phyloP scores from a whole-genome alignment of 1,140 invertebrate species.

The Drosophila novamexicana region DNA sequence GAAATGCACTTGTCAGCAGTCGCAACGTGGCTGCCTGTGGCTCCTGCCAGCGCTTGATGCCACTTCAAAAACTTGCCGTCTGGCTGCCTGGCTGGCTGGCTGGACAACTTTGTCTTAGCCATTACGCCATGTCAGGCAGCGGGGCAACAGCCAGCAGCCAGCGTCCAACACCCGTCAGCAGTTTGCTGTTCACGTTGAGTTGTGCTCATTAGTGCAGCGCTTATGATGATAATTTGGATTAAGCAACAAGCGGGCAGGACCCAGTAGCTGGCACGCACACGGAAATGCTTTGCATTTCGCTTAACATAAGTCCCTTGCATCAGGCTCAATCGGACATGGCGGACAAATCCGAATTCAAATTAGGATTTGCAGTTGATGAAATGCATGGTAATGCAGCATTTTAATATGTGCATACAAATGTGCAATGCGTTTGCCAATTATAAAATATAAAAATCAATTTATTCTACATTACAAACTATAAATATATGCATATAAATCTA shows the following conservation, averaged over 20 bases:
- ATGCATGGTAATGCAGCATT: not conserved
- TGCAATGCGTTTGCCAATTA: slow-evolving; percentile 1
- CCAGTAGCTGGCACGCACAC: not conserved
- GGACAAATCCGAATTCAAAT: not conserved
- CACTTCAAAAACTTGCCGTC: slow-evolving; percentile 29
- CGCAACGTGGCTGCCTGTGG: not conserved
- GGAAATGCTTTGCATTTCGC: slow-evolving; percentile 2
- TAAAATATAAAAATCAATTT: slow-evolving; percentile 3
- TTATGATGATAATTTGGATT: slow-evolving; percentile 75
- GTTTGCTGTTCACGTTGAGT: slow-evolving; percentile 42
- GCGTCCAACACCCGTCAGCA: slow-evolving; percentile 13
- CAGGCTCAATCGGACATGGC: not conserved
- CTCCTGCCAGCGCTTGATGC: slow-evolving; percentile 8
- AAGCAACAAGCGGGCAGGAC: slow-evolving; percentile 17
- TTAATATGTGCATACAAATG: slow-evolving; percentile 4
- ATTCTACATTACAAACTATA: not conserved
- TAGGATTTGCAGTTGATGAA: slow-evolving; percentile 1
- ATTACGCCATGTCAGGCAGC: slow-evolving; percentile 1
- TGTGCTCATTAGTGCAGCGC: slow-evolving; percentile 64
- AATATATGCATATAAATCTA: not conserved
- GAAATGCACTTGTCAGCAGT: slow-evolving; percentile 72
- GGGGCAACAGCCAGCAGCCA: not conserved
- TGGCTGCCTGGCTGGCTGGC: not conserved
- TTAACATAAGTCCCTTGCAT: not conserved
- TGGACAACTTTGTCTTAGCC: slow-evolving; percentile 42